Base-by-base conservation (phyloP, 2,797 vertebrate genomes). In the Crenichthys baileyi region DNA sequence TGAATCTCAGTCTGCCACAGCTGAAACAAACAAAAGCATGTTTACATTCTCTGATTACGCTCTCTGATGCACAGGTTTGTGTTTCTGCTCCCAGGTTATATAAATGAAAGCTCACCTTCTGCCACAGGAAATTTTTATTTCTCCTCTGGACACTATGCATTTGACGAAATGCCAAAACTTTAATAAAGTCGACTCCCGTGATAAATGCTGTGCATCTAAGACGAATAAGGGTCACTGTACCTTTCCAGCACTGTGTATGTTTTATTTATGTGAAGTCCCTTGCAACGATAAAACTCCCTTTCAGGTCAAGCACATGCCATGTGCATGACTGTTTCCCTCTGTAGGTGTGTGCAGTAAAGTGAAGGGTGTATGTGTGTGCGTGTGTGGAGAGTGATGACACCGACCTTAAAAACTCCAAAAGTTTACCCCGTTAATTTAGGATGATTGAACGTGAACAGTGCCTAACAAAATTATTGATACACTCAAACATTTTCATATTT, bases 1-100 rank as follows among this genome's bases (percentile, higher is more conserved):
- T 78, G 80, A 85, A 48, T 73, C 80, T 83, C 56, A 29, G 48
- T 67, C 36, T 73, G 68, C 60, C 79, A 75, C 82, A 87, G 81
- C 81, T 93, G 81, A 80, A 79, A 80, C 77, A 85, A 80, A 85
- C 48, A 88, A 50, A 72, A 56, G 74, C 60, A 13, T 55, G 72
- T 85, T 88, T 73, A 80, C 65, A 81, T 77, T 55, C 77, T 84
- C 76, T 4, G 7, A 77, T 85, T 78, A 82, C 86, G 4, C 36
- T 36, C 36, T 36, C 36, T 36, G 36, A 78, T n/a, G 58, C 39
- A 70, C 9, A 16, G 68, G 36, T 71, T 90, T 83, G 76, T 70
- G 73, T 80, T 68, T 85, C 65, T 81, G 80, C 68, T 81, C 70
- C n/a, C 77, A 77, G 75, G 70, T 79, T 76, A 74, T 55, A 50